Base-by-base conservation (phyloP, 2,888 invertebrate genomes). In the Leuctra nigra region DNA sequence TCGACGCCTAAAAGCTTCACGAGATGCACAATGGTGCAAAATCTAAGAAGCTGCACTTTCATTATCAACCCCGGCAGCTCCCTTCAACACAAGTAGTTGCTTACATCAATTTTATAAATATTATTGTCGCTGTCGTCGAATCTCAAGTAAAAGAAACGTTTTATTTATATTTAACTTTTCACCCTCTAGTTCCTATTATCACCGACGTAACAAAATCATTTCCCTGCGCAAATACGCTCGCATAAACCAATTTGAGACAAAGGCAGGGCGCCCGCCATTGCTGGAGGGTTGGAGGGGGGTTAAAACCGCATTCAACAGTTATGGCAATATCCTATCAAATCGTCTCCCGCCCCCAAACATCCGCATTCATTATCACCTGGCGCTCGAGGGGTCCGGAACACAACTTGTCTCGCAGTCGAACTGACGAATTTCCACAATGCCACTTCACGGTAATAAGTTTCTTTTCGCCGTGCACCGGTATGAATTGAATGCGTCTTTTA, bases 291-390 rank as follows among this genome's bases (percentile, higher is more conserved):
- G 7, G 29, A 11, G 29, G 7, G 7, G 29, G 6, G 11, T n/a
- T 29, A 11, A 29, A 50, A 35, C 44, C 44, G 13, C 44, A 44
- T 35, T 33, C 50, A 54, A 46, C 57, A 57, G 24, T 57, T 57
- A 57, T 29, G 46, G 54, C 38, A 57, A 57, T 54, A 53, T 57
- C 57, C 57, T 54, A 57, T 57, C 54, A 54, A 57, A 57, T 57
- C 57, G 54, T 47, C 39, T 56, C 20, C 52, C 29, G 14, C 11
- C 18, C 33, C 22, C 25, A 44, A 54, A 54, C 54, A 46, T 54
- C 54, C 46, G 29, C 33, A 29, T 35, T 35, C 20, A 41, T 20
- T 54, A 44, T n/a, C n/a, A n/a, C n/a, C n/a, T n/a, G n/a, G n/a
- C n/a, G n/a, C n/a, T n/a, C n/a, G n/a, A n/a, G n/a, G n/a, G n/a